Evolutionary conservation across 2,113 vertebrate genomes (phyloP).

Genomic region (Cathartes aura): DNA sequence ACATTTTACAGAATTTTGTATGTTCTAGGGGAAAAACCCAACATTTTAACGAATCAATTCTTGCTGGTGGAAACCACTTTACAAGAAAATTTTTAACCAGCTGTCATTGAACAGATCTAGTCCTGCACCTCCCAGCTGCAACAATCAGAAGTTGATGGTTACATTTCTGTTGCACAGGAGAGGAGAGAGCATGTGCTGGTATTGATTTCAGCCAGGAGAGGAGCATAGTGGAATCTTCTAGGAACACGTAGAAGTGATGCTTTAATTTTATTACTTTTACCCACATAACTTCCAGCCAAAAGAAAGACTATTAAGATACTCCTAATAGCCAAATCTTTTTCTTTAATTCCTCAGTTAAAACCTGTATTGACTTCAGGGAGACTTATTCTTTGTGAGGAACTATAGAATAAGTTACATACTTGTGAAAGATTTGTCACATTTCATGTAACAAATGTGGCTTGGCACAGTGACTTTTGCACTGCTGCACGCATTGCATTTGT

Average conservation of each 20-base stretch:
- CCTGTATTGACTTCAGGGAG: not conserved
- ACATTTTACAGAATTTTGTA: not conserved
- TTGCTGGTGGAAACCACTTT: not conserved
- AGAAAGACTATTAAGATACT: not conserved
- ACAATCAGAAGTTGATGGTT: not conserved
- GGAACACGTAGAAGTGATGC: not conserved
- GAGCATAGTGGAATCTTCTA: not conserved
- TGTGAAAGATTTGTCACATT: not conserved
- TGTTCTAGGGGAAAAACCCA: rapidly evolving
- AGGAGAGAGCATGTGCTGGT: not conserved
- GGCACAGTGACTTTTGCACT: not conserved
- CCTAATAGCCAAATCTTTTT: not conserved
- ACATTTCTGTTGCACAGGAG: not conserved
- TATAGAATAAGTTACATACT: not conserved
- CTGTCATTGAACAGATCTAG: not conserved
- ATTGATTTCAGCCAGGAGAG: not conserved
- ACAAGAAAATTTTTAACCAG: not conserved
- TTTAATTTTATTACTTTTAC: not conserved
- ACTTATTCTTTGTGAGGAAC: not conserved
- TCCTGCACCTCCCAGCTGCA: not conserved
- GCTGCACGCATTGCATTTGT: not conserved
- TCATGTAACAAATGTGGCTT: not conserved
- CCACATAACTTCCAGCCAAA: not conserved
- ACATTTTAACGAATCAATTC: not conserved
- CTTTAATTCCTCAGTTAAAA: not conserved